Conservation (phyloP, 2,113 vertebrate genomes). For the Corydoras sp. region DNA sequence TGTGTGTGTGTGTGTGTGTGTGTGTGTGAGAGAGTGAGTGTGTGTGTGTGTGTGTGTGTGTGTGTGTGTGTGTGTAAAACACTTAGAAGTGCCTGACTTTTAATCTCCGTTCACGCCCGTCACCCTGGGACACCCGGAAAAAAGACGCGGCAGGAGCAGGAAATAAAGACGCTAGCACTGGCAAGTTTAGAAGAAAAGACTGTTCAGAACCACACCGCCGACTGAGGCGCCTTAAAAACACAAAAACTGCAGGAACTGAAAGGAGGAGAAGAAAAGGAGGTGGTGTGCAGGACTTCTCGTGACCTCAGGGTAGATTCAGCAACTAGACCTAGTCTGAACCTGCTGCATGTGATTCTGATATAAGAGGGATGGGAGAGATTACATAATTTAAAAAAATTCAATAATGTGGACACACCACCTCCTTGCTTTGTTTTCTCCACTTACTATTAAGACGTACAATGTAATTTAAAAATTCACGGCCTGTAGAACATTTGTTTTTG, state of each 20-base stretch:
- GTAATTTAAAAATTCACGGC: too few relatives aligned
- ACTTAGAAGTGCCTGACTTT: not conserved
- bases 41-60: not conserved
- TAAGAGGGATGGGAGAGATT: too few relatives aligned
- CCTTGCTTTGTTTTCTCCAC: too few relatives aligned
- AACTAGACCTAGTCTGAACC: slow-evolving; percentile 1
- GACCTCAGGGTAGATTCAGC: slow-evolving; percentile 4
- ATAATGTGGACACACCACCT: too few relatives aligned
- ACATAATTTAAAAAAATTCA: too few relatives aligned
- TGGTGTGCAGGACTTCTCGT: too few relatives aligned
- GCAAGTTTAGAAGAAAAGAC: slow-evolving; percentile 14
- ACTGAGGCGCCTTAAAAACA: not conserved
- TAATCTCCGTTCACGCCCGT: slow-evolving; percentile 7
- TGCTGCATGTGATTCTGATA: too few relatives aligned
- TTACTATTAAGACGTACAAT: too few relatives aligned
- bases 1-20: not conserved
- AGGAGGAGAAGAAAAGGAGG: not conserved
- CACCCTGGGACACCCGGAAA: slow-evolving; percentile 26
- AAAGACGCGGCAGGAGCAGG: slow-evolving; percentile 27
- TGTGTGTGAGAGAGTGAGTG: not conserved
- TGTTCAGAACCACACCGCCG: slow-evolving; percentile 12
- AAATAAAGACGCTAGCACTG: slow-evolving; percentile 17
- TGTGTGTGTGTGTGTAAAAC: not conserved
- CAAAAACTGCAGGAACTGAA: slow-evolving; percentile 10
- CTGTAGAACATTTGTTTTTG: too few relatives aligned